These are phyloP conservation scores for Athalia circularis DNA, from an alignment of 2,888 invertebrate species.

Conservation along the genomic window DNA sequence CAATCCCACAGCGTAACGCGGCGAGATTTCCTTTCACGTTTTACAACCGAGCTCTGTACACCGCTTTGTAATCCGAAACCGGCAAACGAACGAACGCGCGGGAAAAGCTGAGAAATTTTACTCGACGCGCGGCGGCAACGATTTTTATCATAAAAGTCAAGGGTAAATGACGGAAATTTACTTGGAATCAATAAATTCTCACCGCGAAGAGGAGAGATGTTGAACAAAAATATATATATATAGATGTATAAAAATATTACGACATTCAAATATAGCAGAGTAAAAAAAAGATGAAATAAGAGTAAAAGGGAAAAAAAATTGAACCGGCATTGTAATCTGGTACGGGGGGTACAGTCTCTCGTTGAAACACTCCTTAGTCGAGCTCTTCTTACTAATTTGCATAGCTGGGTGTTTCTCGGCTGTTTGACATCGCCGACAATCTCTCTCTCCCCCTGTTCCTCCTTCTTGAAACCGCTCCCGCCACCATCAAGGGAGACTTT, in stretches of 20 bases:
- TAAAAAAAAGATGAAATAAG: background rate
- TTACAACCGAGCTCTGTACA: no score
- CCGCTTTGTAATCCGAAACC: no score
- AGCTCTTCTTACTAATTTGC: slow-evolving; percentile 40
- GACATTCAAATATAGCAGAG: background rate
- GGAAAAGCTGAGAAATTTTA: no score
- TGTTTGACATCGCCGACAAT: slow-evolving; percentile 38
- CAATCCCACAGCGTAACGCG: no score
- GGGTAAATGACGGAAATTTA: slow-evolving; percentile 25
- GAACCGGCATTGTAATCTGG: slow-evolving; percentile 22
- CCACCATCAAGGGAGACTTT: background rate
- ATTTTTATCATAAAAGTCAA: slow-evolving; percentile 9
- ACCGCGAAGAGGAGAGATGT: slow-evolving; percentile 1
- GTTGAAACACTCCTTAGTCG: slow-evolving; percentile 38
- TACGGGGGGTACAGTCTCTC: background rate
- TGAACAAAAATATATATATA: background rate
- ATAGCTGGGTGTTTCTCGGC: slow-evolving; percentile 41
- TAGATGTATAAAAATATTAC: no score
- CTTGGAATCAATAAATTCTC: slow-evolving; percentile 37
- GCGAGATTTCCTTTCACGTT: no score
- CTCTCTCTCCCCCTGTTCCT: background rate
- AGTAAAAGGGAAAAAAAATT: background rate
- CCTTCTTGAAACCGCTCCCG: no score
- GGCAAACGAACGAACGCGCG: no score
- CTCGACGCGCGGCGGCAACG: background rate